Evolutionary conservation across 2,888 invertebrate genomes (phyloP).

Genomic region (Meteorus colon): DNA sequence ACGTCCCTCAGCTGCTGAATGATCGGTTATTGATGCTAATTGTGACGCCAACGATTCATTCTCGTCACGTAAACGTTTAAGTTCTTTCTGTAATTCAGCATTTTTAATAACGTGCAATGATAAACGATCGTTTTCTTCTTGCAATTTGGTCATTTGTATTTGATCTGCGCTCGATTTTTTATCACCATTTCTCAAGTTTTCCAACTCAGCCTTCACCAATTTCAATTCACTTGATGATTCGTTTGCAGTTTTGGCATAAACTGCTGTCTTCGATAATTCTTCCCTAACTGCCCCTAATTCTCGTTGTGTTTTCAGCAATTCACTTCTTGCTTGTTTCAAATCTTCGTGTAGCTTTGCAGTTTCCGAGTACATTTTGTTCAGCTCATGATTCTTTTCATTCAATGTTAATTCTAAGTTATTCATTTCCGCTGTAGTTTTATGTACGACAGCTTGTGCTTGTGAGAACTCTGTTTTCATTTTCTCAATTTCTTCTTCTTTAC

Average conservation of each 20-base stretch:
- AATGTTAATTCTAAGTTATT: slow-evolving; percentile 70
- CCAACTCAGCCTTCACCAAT: slow-evolving; percentile 54
- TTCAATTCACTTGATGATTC: slow-evolving; percentile 51
- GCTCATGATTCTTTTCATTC: slow-evolving; percentile 55
- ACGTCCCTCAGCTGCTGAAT: slow-evolving; percentile 70
- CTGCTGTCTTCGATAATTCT: slow-evolving; percentile 54
- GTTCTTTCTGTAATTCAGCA: slow-evolving; percentile 62
- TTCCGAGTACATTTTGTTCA: slow-evolving; percentile 52
- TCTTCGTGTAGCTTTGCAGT: slow-evolving; percentile 55
- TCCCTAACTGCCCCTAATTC: slow-evolving; percentile 56
- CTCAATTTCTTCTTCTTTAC: slow-evolving; percentile 61
- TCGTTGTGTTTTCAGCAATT: slow-evolving; percentile 52
- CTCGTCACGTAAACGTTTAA: slow-evolving; percentile 69
- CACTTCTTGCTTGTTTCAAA: slow-evolving; percentile 54
- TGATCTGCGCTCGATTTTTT: slow-evolving; percentile 56
- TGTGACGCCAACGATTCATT: slow-evolving; percentile 71
- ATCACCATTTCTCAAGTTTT: slow-evolving; percentile 55
- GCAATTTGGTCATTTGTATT: slow-evolving; percentile 72
- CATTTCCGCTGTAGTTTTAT: slow-evolving; percentile 72
- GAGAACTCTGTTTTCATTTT: slow-evolving; percentile 56
- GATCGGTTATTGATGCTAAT: slow-evolving; percentile 70
- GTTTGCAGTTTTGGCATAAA: slow-evolving; percentile 49
- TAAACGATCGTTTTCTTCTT: slow-evolving; percentile 76
- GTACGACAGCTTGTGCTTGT: slow-evolving; percentile 67
- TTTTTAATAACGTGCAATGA: slow-evolving; percentile 67